These are phyloP conservation scores for Philereme transversata DNA, from an alignment of 2,888 invertebrate species.

Conservation along the genomic window DNA sequence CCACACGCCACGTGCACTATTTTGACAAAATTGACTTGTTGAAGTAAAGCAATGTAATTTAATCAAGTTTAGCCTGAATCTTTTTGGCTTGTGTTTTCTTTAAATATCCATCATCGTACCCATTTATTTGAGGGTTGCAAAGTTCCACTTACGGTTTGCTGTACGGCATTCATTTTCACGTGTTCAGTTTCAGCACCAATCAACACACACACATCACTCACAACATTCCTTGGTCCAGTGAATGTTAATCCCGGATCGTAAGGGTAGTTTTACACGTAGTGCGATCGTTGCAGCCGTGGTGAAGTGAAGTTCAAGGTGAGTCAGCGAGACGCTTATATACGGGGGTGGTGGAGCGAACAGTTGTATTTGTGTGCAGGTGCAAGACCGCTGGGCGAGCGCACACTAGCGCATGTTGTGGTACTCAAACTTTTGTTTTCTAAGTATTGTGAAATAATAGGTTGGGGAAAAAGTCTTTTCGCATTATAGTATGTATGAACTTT, in stretches of 20 bases:
- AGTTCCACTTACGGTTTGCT: conserved; percentile 64
- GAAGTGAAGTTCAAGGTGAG: conserved; percentile 83
- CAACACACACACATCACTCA: conserved; percentile 42
- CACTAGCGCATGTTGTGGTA: conserved; percentile 48
- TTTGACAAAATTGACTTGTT: too few species aligned
- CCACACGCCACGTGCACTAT: too few species aligned
- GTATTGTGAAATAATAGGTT: too few species aligned
- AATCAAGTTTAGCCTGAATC: too few species aligned
- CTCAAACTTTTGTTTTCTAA: conserved; percentile 47
- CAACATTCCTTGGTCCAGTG: conserved; percentile 42
- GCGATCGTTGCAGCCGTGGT: conserved; percentile 52
- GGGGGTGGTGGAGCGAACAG: conserved; percentile 75
- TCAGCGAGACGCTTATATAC: conserved; percentile 72
- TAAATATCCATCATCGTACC: too few species aligned
- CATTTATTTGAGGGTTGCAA: not conserved
- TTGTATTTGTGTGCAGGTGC: conserved; percentile 53
- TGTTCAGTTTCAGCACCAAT: conserved; percentile 54
- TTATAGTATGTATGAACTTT: too few species aligned
- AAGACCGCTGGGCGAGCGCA: conserved; percentile 46
- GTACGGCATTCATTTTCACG: conserved; percentile 66
- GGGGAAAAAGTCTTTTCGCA: too few species aligned
- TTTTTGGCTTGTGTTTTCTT: too few species aligned
- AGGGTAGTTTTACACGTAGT: conserved; percentile 32
- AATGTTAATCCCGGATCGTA: conserved; percentile 36
- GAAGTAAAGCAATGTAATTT: too few species aligned